Evolutionary conservation across 2,113 vertebrate species (phyloP).

Genomic region (Telmatochromis sp.): DNA sequence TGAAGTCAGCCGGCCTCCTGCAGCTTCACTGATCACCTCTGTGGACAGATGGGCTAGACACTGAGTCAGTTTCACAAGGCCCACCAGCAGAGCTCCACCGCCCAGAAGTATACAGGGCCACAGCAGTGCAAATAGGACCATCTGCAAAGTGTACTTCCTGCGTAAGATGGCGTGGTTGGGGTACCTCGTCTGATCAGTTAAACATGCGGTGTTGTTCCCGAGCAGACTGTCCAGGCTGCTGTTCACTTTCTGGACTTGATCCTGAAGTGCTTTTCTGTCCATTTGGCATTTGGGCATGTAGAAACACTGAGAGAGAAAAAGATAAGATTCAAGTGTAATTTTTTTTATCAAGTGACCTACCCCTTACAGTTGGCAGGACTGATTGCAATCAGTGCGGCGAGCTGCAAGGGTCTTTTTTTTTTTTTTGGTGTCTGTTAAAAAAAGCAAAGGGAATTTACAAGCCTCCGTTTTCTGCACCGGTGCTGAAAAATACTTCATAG

Average conservation of each 20-base stretch:
- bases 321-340: neutral
- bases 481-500: neutral
- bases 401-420: neutral
- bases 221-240: conserved; percentile 45
- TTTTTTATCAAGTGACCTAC: neutral
- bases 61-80: conserved; percentile 77
- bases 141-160: conserved; percentile 56
- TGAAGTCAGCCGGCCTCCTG: neutral
- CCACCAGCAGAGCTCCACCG: conserved; percentile 73
- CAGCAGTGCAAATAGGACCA: conserved; percentile 63
- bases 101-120: conserved; percentile 77
- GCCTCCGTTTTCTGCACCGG: neutral
- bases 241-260: conserved; percentile 63
- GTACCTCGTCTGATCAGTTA: conserved; percentile 33
- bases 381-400: neutral
- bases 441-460: neutral
- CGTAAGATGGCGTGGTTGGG: conserved; percentile 60
- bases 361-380: neutral
- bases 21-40: conserved; percentile 1
- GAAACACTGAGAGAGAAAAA: conserved; percentile 71
- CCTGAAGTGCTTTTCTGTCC: conserved; percentile 55
- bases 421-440: neutral
- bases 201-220: conserved; percentile 49
- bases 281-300: conserved; percentile 74
- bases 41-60: conserved; percentile 62